Evolutionary conservation across 1,140 invertebrate genomes (phyloP), one percentile per base, ranked within the genome.

Genomic region (Psilanteris sp.): DNA sequence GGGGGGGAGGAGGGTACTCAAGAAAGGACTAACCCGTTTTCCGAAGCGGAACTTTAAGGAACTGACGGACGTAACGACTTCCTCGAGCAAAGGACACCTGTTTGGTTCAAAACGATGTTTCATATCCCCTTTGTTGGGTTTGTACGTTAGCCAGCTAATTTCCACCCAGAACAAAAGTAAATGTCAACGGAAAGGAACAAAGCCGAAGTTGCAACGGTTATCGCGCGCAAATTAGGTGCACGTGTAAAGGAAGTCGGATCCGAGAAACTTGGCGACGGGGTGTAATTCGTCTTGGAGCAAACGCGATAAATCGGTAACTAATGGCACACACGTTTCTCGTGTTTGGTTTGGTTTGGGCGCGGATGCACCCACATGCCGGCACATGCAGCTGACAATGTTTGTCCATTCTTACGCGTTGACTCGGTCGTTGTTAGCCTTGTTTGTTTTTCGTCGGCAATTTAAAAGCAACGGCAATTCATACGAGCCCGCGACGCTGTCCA

Each of bases 81-180:
- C 55, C 67, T n/a, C 39, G 3, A 37, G 2, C 10, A 29, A n/a
- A 27, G n/a, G 31, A 44, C 67, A 71, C 67, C 67, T 71, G 67
- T 43, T 46, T 22, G 41, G 11, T 20, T 37, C 36, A 27, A 27
- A 55, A 41, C 32, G 29, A 52, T 43, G 44, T 29, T 43, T 37
- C 39, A 20, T 43, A 29, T 31, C 48, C 44, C 46, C 2, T 31
- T 36, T 44, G 20, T 18, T 68, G n/a, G 3, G 15, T 37, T 16
- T 6, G 36, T 44, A 43, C 36, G 18, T 67, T 52, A 52, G 31
- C 39, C 6, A 48, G 52, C 50, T 68, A 68, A 57, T 68, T 48
- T 46, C 13, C 37, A 52, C 24, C 6, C 22, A 4, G 26, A 43
- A 64, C 41, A 32, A 54, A 29, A 48, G 32, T n/a, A n/a, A n/a